A percentile compares a stretch with the other conserved stretches of the same genome.
Conservation (phyloP, 2,888 invertebrate species). For the Lasioglossum malachurum region DNA sequence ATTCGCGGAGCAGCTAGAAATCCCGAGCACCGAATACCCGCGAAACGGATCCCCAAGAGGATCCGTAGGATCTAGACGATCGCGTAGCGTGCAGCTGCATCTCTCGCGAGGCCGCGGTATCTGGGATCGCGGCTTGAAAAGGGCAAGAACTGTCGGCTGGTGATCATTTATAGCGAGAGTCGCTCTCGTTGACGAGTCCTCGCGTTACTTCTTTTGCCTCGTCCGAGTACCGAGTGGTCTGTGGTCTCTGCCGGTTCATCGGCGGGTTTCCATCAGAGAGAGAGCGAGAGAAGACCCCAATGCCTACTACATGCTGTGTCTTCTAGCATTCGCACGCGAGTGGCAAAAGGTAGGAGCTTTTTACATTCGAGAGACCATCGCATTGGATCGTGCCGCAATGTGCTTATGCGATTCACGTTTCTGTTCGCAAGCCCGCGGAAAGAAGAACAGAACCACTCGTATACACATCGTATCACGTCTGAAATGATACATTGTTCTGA, state of each 20-base stretch:
- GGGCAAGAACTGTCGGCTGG: slow-evolving; percentile 29
- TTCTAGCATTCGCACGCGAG: slow-evolving; percentile 1
- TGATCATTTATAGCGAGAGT: slow-evolving; percentile 58
- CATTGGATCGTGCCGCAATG: not conserved
- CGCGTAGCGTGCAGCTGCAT: slow-evolving; percentile 9
- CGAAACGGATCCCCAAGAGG: not conserved
- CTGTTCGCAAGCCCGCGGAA: not conserved
- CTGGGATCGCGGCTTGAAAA: slow-evolving; percentile 6
- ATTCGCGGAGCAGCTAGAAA: not conserved
- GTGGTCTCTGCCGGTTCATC: slow-evolving; percentile 22
- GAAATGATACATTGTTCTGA: not conserved
- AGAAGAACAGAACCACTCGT: not conserved
- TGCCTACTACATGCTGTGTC: not conserved
- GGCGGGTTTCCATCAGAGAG: slow-evolving; percentile 1
- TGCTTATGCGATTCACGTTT: slow-evolving; percentile 1
- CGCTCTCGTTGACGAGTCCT: slow-evolving; percentile 47
- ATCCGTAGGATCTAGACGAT: slow-evolving; percentile 7
- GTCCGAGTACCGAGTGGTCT: not conserved
- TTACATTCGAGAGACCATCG: not conserved
- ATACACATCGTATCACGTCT: not conserved
- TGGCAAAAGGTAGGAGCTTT: slow-evolving; percentile 5
- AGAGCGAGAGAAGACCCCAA: not conserved
- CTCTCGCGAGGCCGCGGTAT: not conserved
- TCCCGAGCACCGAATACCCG: not conserved
- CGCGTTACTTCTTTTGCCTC: slow-evolving; percentile 53